Evolutionary conservation across 2,797 vertebrate genomes (phyloP).

Genomic region (Phyllotis vaccarum): DNA sequence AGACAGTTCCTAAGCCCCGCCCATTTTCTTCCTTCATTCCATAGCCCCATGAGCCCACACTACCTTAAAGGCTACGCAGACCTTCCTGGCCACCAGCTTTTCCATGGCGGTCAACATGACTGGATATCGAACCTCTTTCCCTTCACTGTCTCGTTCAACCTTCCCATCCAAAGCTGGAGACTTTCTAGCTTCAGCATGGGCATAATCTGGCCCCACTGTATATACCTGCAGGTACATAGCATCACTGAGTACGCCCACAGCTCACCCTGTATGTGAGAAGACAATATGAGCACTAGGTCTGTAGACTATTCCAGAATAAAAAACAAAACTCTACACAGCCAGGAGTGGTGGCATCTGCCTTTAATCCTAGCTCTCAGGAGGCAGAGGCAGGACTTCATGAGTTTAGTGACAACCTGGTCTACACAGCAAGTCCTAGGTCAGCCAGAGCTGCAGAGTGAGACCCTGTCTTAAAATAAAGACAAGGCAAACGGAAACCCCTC

Average conservation of each 20-base stretch:
- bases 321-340: not conserved
- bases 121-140: constrained; percentile 98
- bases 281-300: constrained; percentile 76
- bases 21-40: not conserved
- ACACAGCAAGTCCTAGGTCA: not conserved
- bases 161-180: constrained; percentile 98
- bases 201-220: constrained; percentile 98
- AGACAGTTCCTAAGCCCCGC: not conserved
- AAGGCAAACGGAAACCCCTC: not conserved
- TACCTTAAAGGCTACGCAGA: constrained; percentile 99
- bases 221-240: constrained; percentile 92
- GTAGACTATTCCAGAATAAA: constrained; percentile 37
- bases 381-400: not conserved
- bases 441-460: not conserved
- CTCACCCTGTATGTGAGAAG: constrained; percentile 78
- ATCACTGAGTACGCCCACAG: constrained; percentile 80
- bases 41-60: not conserved
- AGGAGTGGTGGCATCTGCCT: not conserved
- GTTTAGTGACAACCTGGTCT: not conserved
- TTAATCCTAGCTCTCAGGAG: not conserved
- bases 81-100: constrained; percentile 98
- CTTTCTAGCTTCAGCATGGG: constrained; percentile 98
- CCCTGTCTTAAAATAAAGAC: not conserved
- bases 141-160: constrained; percentile 98
- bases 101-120: constrained; percentile 99